Evolutionary conservation across 2,113 vertebrate genomes (phyloP).

Genomic region (Mesoclemmys tuberculata): DNA sequence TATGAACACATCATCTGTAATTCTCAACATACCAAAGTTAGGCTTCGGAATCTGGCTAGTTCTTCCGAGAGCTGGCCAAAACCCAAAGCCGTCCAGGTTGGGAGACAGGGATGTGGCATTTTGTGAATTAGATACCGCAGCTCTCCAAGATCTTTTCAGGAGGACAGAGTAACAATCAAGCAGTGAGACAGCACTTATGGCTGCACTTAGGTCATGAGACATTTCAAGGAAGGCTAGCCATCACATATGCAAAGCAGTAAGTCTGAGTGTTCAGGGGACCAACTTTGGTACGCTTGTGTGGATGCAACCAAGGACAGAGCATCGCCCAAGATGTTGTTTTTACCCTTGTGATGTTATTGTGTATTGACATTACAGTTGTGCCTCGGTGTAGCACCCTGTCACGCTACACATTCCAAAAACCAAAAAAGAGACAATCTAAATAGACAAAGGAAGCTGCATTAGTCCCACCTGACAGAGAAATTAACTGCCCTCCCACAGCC

Average conservation of each 20-base stretch:
- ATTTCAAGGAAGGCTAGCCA: fast-evolving
- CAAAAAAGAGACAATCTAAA: neutral
- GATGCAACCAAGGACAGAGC: neutral
- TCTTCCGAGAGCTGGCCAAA: neutral
- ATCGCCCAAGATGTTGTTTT: neutral
- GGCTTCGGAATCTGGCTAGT: neutral
- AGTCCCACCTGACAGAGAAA: no score
- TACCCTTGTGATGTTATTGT: neutral
- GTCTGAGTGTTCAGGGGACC: neutral
- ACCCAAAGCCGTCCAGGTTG: neutral
- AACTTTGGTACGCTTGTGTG: neutral
- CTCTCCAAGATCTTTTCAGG: neutral
- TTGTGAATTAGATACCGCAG: neutral
- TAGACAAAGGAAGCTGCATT: no score
- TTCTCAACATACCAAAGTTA: neutral
- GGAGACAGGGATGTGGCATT: neutral
- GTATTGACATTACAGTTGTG: neutral
- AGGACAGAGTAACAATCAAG: neutral
- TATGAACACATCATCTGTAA: neutral
- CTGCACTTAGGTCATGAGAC: neutral
- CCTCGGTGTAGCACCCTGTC: neutral
- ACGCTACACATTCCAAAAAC: neutral
- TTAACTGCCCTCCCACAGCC: no score
- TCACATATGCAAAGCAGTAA: neutral
- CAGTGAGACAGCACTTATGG: neutral